Evolutionary conservation across 2,797 vertebrate species (phyloP).

Genomic region (Australoheros facetus): DNA sequence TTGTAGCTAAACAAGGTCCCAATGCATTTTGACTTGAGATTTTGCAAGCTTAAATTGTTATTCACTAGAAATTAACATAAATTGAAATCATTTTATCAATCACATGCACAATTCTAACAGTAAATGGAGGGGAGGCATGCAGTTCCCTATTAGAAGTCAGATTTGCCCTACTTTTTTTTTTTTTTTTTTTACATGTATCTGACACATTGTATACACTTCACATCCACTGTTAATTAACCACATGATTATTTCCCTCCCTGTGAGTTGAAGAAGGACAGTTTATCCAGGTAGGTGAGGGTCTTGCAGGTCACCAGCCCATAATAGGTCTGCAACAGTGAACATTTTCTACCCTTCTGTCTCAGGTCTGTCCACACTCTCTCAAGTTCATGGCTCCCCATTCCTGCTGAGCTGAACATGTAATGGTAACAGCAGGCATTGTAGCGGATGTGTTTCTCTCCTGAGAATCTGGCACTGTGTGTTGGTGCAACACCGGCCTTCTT

Average conservation of each 20-base stretch:
- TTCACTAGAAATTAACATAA: neutral
- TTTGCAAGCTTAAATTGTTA: too few relatives aligned
- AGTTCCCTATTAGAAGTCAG: neutral
- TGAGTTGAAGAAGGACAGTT: conserved; percentile 76
- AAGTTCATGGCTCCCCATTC: conserved; percentile 74
- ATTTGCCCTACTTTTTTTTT: neutral
- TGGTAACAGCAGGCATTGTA: conserved; percentile 94
- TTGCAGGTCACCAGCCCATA: conserved; percentile 90
- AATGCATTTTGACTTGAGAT: neutral
- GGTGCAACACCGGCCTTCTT: conserved; percentile 83
- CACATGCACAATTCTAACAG: neutral
- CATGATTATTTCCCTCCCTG: neutral
- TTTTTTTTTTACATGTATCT: neutral
- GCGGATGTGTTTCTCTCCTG: conserved; percentile 85
- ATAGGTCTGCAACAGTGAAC: conserved; percentile 88
- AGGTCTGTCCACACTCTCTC: conserved; percentile 84
- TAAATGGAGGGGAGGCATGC: neutral
- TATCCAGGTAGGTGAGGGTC: conserved; percentile 87
- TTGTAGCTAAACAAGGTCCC: neutral
- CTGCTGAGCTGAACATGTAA: conserved; percentile 89
- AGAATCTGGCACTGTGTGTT: conserved; percentile 89
- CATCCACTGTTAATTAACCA: neutral
- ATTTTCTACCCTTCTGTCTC: conserved; percentile 61
- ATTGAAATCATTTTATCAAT: neutral
- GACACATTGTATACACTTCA: neutral